These are phyloP conservation scores for Girardinichthys multiradiatus DNA, from an alignment of 2,113 vertebrate genomes.

Conservation along the genomic window DNA sequence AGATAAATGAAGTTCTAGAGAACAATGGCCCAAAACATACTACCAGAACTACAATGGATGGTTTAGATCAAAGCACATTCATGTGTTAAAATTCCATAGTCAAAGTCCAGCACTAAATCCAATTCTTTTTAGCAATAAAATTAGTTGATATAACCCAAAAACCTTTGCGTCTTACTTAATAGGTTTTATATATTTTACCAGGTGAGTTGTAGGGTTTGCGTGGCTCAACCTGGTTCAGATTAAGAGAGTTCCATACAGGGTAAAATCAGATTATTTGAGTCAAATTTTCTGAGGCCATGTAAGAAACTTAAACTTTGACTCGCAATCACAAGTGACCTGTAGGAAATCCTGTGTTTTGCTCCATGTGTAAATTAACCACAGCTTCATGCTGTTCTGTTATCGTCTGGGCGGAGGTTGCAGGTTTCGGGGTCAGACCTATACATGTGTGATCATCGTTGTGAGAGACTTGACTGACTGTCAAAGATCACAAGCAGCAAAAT, in stretches of 20 bases:
- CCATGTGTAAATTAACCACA: conserved; percentile 37
- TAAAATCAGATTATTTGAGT: conserved; percentile 39
- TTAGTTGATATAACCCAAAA: neutral
- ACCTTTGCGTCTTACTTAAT: neutral
- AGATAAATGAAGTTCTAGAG: too few species aligned
- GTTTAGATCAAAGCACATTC: too few species aligned
- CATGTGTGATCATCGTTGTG: conserved; percentile 46
- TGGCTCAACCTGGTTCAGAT: neutral
- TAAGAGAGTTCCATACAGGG: neutral
- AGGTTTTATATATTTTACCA: conserved; percentile 5
- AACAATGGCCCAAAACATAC: too few species aligned
- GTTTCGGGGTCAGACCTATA: conserved; percentile 23
- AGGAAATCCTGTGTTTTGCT: conserved; percentile 42
- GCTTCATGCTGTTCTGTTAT: conserved; percentile 29
- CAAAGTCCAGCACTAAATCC: too few species aligned
- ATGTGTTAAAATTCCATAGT: too few species aligned
- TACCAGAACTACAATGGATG: too few species aligned
- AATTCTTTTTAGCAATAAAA: too few species aligned
- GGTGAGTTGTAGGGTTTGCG: conserved; percentile 4
- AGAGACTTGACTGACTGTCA: conserved; percentile 20
- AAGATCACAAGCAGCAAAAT: neutral
- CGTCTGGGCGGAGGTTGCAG: neutral
- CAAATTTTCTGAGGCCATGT: conserved; percentile 17
- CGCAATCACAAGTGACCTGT: conserved; percentile 24
- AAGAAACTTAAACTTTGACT: conserved; percentile 57